Evolutionary conservation across 2,797 vertebrate genomes (phyloP).

Genomic region (Streptopelia turtur): DNA sequence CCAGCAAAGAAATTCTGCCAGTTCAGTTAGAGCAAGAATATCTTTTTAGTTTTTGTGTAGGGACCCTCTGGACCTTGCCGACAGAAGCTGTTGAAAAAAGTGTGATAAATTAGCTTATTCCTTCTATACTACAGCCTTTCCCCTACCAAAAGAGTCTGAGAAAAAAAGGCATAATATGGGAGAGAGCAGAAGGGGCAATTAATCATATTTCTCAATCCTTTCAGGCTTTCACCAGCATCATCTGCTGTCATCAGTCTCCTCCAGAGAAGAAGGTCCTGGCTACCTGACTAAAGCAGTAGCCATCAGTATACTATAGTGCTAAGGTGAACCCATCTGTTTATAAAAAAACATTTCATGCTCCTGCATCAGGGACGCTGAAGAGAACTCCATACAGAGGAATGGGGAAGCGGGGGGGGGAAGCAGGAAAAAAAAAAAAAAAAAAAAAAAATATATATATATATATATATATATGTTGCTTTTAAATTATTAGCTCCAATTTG

Average conservation of each 20-base stretch:
- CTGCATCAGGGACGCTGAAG: neutral
- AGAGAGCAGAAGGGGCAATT: neutral
- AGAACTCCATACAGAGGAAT: neutral
- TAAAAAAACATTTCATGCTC: neutral
- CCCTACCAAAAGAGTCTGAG: neutral
- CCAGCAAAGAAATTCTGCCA: neutral
- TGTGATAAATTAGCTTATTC: neutral
- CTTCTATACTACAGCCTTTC: neutral
- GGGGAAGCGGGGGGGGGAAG: too few species aligned
- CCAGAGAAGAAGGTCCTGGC: neutral
- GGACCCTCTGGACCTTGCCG: neutral
- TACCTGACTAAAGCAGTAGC: neutral
- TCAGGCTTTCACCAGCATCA: neutral
- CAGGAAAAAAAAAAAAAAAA: too few species aligned
- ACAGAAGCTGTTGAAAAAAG: neutral
- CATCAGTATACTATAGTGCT: neutral
- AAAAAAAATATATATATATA: too few species aligned
- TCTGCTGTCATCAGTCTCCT: neutral
- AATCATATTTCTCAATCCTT: neutral
- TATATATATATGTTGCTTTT: neutral
- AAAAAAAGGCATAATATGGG: neutral
- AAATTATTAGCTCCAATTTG: neutral
- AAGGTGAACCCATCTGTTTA: neutral
- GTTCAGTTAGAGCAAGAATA: neutral
- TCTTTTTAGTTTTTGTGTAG: neutral